Percentiles rank a stretch among this genome's conserved stretches.
These are phyloP conservation scores for Drosophila atroscutellata DNA, from an alignment of 2,888 invertebrate species.

Conservation along the genomic window DNA sequence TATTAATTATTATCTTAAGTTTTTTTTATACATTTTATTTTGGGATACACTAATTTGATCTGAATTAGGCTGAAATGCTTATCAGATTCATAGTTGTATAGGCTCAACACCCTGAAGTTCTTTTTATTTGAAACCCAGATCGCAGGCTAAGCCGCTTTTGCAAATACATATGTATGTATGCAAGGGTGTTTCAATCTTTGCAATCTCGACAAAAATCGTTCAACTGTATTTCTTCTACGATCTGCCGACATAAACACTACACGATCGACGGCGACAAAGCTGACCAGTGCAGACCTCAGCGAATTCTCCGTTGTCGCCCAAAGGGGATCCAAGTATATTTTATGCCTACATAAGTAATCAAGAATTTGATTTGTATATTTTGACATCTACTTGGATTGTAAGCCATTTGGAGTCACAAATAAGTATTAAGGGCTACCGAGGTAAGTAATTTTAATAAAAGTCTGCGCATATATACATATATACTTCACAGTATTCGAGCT, in stretches of 20 bases:
- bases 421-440: background rate
- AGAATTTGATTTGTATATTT: background rate
- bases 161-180: too few species aligned
- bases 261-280: background rate
- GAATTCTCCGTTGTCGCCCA: constrained; percentile 24
- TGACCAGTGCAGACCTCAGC: background rate
- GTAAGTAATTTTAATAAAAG: background rate
- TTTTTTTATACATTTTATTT: background rate
- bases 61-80: background rate
- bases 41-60: background rate
- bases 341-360: background rate
- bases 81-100: background rate
- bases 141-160: background rate
- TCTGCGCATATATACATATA: background rate
- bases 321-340: background rate
- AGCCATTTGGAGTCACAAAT: background rate
- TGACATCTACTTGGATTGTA: background rate
- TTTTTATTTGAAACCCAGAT: background rate
- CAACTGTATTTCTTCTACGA: background rate
- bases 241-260: background rate
- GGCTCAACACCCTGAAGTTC: background rate
- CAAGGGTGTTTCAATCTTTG: background rate
- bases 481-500: too few species aligned
- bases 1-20: background rate
- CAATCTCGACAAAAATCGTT: too few species aligned